These are phyloP conservation scores for Felis chaus DNA, from an alignment of 2,113 vertebrate species.

Conservation along the genomic window DNA sequence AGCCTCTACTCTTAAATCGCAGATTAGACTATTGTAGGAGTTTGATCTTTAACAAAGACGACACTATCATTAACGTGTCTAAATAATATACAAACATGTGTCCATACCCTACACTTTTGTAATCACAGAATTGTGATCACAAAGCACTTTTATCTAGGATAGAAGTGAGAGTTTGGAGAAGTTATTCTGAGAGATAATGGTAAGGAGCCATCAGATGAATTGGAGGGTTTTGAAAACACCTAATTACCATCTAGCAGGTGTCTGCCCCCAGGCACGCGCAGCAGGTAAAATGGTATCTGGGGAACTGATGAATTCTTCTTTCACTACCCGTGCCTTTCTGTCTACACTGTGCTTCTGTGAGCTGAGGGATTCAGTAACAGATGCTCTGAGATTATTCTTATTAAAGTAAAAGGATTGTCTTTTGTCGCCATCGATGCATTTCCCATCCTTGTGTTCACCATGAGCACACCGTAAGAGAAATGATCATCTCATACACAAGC, in stretches of 20 bases:
- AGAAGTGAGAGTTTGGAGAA: not conserved
- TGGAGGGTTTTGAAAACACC: slow-evolving; percentile 22
- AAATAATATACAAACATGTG: not conserved
- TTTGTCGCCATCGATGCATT: not conserved
- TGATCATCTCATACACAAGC: not conserved
- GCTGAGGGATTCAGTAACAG: not conserved
- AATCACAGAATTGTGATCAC: not conserved
- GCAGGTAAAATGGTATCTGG: slow-evolving; percentile 2
- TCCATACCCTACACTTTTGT: not conserved
- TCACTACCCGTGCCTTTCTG: slow-evolving; percentile 26
- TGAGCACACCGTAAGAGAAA: slow-evolving; percentile 10
- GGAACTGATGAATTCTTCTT: not conserved
- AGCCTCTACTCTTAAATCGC: not conserved
- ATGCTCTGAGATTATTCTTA: slow-evolving; percentile 33
- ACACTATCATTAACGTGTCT: not conserved
- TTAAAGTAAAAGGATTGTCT: slow-evolving; percentile 8
- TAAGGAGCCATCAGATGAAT: not conserved
- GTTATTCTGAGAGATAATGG: not conserved
- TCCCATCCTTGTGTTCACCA: not conserved
- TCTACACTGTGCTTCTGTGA: not conserved
- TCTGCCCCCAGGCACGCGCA: not conserved
- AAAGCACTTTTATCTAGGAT: not conserved
- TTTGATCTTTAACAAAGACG: not conserved
- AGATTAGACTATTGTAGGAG: not conserved
- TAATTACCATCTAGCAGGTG: slow-evolving; percentile 55